Evolutionary conservation across 2,888 invertebrate species (phyloP).

Genomic region (Drosophila gaucha): DNA sequence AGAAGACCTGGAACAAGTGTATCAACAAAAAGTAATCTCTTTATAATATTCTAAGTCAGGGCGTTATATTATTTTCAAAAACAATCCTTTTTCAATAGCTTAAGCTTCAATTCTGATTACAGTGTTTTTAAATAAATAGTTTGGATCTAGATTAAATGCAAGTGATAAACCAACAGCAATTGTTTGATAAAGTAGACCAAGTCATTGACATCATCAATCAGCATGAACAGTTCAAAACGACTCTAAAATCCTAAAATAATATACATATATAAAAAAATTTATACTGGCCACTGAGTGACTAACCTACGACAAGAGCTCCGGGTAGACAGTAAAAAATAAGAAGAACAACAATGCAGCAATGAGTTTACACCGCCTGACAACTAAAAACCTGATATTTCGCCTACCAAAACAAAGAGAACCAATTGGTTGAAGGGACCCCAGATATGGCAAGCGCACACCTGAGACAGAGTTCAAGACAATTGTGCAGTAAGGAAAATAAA

Average conservation of each 20-base stretch:
- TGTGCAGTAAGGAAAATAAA: slow-evolving; percentile 20
- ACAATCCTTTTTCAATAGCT: background rate
- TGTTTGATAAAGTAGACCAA: slow-evolving; percentile 32
- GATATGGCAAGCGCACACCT: slow-evolving; percentile 35
- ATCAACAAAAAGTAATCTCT: too few relatives aligned
- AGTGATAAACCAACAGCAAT: slow-evolving; percentile 50
- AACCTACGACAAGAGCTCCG: slow-evolving; percentile 72
- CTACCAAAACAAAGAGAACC: slow-evolving; percentile 48
- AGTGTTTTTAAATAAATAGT: slow-evolving; percentile 17
- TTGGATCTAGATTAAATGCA: slow-evolving; percentile 32
- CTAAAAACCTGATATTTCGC: slow-evolving; percentile 70
- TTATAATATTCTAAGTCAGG: too few relatives aligned
- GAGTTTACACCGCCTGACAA: slow-evolving; percentile 56
- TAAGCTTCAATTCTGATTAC: slow-evolving; percentile 11
- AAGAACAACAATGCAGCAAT: slow-evolving; percentile 14
- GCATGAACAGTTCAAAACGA: slow-evolving; percentile 13
- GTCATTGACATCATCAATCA: slow-evolving; percentile 68
- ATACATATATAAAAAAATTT: slow-evolving; percentile 21
- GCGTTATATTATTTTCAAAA: too few relatives aligned
- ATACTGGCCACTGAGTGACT: slow-evolving; percentile 58
- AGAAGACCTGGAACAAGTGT: too few relatives aligned
- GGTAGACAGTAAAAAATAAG: slow-evolving; percentile 40
- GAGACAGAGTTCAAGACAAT: slow-evolving; percentile 17
- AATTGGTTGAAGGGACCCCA: slow-evolving; percentile 35
- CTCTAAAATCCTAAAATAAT: slow-evolving; percentile 17